phyloP scores from a whole-genome alignment of 2,888 invertebrate species.

The Elegia similella region DNA sequence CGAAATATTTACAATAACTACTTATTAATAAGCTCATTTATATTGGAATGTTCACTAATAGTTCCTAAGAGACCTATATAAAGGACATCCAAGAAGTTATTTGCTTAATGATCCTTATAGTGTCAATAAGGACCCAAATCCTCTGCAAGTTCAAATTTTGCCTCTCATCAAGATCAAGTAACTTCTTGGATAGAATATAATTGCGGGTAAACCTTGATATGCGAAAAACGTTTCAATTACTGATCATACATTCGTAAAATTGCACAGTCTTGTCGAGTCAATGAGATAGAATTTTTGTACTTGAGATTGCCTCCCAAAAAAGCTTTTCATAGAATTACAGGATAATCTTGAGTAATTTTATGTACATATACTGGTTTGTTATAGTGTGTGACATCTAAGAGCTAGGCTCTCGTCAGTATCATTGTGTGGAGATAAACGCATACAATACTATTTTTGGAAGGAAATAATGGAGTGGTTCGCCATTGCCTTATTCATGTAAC shows the following conservation, averaged over 20 bases:
- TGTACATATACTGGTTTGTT: neutral
- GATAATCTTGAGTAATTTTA: neutral
- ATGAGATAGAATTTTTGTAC: conserved; percentile 14
- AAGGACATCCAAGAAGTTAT: neutral
- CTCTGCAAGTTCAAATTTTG: too few relatives aligned
- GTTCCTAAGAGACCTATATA: conserved; percentile 20
- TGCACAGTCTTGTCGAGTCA: conserved; percentile 23
- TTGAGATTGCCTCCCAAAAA: conserved; percentile 1
- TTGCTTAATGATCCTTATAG: neutral
- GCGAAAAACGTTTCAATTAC: neutral
- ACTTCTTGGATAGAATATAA: neutral
- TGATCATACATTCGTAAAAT: neutral
- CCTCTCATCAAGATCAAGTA: neutral
- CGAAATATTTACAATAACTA: conserved; percentile 50
- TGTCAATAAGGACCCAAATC: neutral
- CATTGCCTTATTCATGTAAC: too few relatives aligned
- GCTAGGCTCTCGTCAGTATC: too few relatives aligned
- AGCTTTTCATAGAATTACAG: neutral
- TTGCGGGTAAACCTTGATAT: conserved; percentile 7
- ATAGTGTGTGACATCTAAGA: too few relatives aligned
- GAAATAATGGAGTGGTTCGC: too few relatives aligned
- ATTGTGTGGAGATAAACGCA: too few relatives aligned
- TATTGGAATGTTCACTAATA: conserved; percentile 57
- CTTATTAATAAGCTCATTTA: conserved; percentile 63
- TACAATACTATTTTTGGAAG: too few relatives aligned